Evolutionary conservation across 2,113 vertebrate genomes (phyloP), one percentile per base, ranked within the genome.

Genomic region (Ictidomys tridecemlineatus): DNA sequence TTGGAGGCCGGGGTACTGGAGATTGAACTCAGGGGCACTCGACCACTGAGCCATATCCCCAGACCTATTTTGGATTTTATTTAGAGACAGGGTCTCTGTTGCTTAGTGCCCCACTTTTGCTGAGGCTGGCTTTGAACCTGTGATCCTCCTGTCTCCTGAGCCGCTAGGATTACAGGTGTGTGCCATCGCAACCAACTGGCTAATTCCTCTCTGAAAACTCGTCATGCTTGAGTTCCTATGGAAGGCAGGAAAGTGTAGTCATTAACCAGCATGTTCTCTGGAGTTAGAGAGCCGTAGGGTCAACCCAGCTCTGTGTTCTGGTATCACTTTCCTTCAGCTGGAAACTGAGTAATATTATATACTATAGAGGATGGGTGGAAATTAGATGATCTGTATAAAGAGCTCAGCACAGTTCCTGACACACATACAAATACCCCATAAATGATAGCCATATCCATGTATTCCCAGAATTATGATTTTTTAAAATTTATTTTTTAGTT

Each of bases 261-360:
- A 85, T 76, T 94, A 85, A 63, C 61, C 20, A 80, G 42, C n/a
- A 84, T 61, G 26, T 72, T 51, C 67, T 90, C 74, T 48, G 39
- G 48, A 74, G 9, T 84, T 30, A 88, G 61, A 89, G 74, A 72
- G 28, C 42, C 11, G 51, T 30, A 94, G 14, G 30, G 10, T 83
- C 82, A 88, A 16, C 11, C 34, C 45, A 79, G 8, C 6, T 79
- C 58, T 95, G 79, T 94, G 74, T 45, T 13, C 58, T 24, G 53
- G 30, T 79, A 28, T 89, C 45, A 51, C 28, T 93, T 86, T 94
- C 37, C 32, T 95, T 58, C 85, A 67, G 39, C 65, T 90, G 95
- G 70, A 92, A 96, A 87, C 39, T 78, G 80, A 90, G 53, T 79
- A 72, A 88, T 85, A 89, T 70, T 82, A 39, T 0, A 48, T 76